Evolutionary conservation across 2,797 vertebrate species (phyloP).

Genomic region (Valencia hispanica): DNA sequence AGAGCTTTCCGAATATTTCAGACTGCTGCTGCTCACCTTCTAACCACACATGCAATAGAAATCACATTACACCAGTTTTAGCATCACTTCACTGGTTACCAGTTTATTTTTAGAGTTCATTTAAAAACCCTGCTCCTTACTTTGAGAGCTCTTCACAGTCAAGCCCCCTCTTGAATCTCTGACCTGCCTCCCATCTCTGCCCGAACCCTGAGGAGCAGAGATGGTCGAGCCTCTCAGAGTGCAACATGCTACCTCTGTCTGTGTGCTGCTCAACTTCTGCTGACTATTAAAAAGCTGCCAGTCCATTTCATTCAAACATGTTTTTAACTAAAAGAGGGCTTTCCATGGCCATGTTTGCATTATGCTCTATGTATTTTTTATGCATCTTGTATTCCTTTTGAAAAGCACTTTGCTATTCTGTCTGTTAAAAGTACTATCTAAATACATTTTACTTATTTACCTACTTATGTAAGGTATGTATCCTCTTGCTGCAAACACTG

Average conservation of each 20-base stretch:
- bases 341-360: neutral
- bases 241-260: neutral
- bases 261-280: neutral
- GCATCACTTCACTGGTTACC: neutral
- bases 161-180: neutral
- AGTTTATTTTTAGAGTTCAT: neutral
- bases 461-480: neutral
- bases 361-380: neutral
- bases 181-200: constrained; percentile 1
- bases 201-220: neutral
- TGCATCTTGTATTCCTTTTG: neutral
- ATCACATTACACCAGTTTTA: neutral
- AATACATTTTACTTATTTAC: neutral
- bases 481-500: neutral
- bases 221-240: neutral
- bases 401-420: neutral
- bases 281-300: neutral
- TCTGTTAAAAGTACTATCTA: neutral
- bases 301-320: neutral
- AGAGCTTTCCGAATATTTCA: neutral
- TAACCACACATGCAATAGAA: neutral
- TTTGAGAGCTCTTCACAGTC: constrained; percentile 6
- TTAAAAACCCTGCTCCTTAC: neutral
- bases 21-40: neutral
- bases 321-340: neutral